phyloP scores from a whole-genome alignment of 1,140 invertebrate species.

The Popillia japonica region DNA sequence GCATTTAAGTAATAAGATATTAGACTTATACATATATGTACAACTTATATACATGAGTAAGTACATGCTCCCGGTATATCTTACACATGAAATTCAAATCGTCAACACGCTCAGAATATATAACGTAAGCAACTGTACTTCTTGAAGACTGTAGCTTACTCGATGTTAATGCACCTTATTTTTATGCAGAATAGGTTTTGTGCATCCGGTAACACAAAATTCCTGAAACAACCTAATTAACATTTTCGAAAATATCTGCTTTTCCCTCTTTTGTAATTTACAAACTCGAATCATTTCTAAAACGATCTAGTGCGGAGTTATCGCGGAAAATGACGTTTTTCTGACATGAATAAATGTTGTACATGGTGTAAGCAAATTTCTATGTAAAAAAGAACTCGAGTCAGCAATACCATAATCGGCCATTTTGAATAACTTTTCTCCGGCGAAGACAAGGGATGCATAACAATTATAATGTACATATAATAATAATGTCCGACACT shows the following conservation, averaged over 20 bases:
- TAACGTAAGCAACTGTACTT: slow-evolving; percentile 33
- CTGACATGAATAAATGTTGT: no score
- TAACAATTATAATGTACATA: slow-evolving; percentile 22
- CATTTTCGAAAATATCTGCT: slow-evolving; percentile 22
- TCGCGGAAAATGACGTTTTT: not conserved
- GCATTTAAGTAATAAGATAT: no score
- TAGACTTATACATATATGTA: not conserved
- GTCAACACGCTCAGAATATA: slow-evolving; percentile 11
- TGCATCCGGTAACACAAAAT: slow-evolving; percentile 31
- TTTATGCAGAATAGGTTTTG: slow-evolving; percentile 16
- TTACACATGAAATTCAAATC: slow-evolving; percentile 14
- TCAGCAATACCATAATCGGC: slow-evolving; percentile 23
- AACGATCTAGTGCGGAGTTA: not conserved
- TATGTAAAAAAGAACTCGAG: not conserved
- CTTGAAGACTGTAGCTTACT: slow-evolving; percentile 8
- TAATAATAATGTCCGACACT: slow-evolving; percentile 22
- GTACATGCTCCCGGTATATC: not conserved
- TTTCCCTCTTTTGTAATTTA: not conserved
- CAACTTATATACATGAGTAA: not conserved
- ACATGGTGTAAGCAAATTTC: not conserved
- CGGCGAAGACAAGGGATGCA: not conserved
- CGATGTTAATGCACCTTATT: slow-evolving; percentile 33
- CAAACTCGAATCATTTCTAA: not conserved
- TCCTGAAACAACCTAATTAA: slow-evolving; percentile 27
- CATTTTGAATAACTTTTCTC: slow-evolving; percentile 37